Conservation (phyloP, 2,797 vertebrate genomes). For the Sebastes wilsoni region DNA sequence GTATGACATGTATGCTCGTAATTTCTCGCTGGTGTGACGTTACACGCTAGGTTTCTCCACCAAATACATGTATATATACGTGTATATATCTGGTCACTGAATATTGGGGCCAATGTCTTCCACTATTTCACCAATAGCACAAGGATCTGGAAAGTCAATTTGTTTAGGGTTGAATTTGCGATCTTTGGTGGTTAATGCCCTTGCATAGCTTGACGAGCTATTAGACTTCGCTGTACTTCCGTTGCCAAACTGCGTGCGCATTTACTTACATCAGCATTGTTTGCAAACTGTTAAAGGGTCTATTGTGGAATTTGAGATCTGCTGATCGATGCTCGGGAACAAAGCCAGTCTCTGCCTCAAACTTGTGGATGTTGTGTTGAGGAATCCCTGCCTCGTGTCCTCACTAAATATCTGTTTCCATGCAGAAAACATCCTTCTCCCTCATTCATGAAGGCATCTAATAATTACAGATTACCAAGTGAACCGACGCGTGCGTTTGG, state of each 20-base stretch:
- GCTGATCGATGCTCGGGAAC: conserved; percentile 45
- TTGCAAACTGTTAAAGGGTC: neutral
- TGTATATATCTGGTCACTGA: too few relatives aligned
- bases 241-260: neutral
- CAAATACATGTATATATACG: too few relatives aligned
- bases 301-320: conserved; percentile 60
- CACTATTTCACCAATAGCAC: too few relatives aligned
- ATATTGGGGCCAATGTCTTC: too few relatives aligned
- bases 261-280: neutral
- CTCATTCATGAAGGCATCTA: conserved; percentile 14
- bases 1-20: too few relatives aligned
- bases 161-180: too few relatives aligned
- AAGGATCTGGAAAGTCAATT: too few relatives aligned
- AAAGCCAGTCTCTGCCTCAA: conserved; percentile 39
- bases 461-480: conserved; percentile 23
- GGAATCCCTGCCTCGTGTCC: conserved; percentile 34
- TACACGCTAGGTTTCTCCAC: too few relatives aligned
- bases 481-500: neutral
- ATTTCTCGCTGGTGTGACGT: too few relatives aligned
- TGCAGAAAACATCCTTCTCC: conserved; percentile 12
- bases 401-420: conserved; percentile 44
- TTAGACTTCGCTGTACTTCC: neutral
- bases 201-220: neutral
- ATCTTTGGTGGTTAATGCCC: neutral
- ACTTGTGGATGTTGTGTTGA: conserved; percentile 28